phyloP scores from a whole-genome alignment of 2,888 invertebrate species.

The Melanchra persicariae region DNA sequence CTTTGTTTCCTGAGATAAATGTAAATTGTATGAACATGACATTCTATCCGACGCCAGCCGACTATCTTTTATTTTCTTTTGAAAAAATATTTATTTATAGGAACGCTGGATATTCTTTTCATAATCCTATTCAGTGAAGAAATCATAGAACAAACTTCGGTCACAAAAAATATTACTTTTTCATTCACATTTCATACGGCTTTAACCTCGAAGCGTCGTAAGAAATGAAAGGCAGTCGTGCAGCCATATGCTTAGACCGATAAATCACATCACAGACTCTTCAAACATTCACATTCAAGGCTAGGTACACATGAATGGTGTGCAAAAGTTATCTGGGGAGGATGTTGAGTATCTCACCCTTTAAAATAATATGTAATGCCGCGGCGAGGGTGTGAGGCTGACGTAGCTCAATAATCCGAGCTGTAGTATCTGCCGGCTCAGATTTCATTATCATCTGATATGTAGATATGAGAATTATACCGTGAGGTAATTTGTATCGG shows the following conservation, averaged over 20 bases:
- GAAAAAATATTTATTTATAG: slow-evolving; percentile 34
- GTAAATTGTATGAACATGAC: slow-evolving; percentile 36
- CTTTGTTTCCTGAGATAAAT: slow-evolving; percentile 44
- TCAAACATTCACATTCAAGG: slow-evolving; percentile 62
- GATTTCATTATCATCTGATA: slow-evolving; percentile 77
- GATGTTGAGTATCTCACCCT: slow-evolving; percentile 73
- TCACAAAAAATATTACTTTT: slow-evolving; percentile 37
- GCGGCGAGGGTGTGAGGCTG: slow-evolving; percentile 72
- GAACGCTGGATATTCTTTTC: slow-evolving; percentile 33
- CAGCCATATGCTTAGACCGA: slow-evolving; percentile 49
- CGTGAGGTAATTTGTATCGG: slow-evolving; percentile 59
- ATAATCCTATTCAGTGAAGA: slow-evolving; percentile 43
- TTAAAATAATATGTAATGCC: slow-evolving; percentile 77
- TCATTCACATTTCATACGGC: slow-evolving; percentile 39
- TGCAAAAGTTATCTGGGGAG: slow-evolving; percentile 74
- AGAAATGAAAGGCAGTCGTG: slow-evolving; percentile 40
- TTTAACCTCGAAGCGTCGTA: slow-evolving; percentile 32
- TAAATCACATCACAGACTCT: slow-evolving; percentile 62
- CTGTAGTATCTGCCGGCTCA: slow-evolving; percentile 66
- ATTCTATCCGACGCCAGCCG: slow-evolving; percentile 17
- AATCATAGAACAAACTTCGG: slow-evolving; percentile 41
- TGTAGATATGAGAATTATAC: slow-evolving; percentile 65
- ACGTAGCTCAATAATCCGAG: slow-evolving; percentile 70
- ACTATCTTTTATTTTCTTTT: slow-evolving; percentile 36
- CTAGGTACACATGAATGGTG: slow-evolving; percentile 67